Conservation (phyloP, 2,888 invertebrate genomes). For the Leucophenga montana region DNA sequence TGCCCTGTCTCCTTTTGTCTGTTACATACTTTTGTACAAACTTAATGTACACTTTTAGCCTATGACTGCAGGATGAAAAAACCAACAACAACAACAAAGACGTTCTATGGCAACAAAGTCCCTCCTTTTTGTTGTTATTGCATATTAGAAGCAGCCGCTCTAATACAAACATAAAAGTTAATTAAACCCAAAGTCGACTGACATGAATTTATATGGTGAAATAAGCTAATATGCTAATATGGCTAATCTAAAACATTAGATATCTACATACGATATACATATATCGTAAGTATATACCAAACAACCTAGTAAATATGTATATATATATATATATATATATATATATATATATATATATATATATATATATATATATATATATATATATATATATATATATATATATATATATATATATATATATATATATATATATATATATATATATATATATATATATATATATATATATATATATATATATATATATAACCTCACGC, state of each 20-base stretch:
- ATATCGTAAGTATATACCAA: neutral
- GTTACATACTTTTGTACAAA: neutral
- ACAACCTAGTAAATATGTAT: too few relatives aligned
- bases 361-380: constrained; percentile 33
- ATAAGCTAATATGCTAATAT: constrained; percentile 53
- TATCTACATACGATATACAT: constrained; percentile 10
- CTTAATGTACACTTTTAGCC: neutral
- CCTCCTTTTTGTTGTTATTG: neutral
- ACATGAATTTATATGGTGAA: constrained; percentile 66
- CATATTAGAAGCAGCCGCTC: constrained; percentile 41
- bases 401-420: neutral
- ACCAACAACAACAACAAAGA: constrained; percentile 27
- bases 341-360: neutral
- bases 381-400: too few relatives aligned
- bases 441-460: constrained; percentile 29
- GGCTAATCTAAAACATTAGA: constrained; percentile 33
- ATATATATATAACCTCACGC: neutral
- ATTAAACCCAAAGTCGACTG: constrained; percentile 62
- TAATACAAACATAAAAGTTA: constrained; percentile 66
- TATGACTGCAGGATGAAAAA: constrained; percentile 19
- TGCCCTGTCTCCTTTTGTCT: too few relatives aligned
- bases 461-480: too few relatives aligned
- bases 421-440: constrained; percentile 36
- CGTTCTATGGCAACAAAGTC: neutral
- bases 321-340: too few relatives aligned